Base-by-base conservation (phyloP, 2,113 vertebrate species). In the Jacana jacana region DNA sequence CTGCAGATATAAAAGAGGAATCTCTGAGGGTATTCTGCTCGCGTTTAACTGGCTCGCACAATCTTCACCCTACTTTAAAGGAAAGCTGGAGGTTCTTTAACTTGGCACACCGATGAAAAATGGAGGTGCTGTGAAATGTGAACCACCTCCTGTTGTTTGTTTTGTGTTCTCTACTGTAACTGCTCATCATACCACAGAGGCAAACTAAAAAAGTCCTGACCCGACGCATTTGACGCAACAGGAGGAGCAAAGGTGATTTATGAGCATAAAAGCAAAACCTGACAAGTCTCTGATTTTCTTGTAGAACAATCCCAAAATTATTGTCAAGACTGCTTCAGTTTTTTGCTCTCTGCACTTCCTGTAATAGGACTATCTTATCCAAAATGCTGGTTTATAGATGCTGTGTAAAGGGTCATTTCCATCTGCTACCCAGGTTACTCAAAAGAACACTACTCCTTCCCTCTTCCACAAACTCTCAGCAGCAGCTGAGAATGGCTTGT, bases 171-270 rank as follows among this genome's bases (percentile, higher is more conserved):
- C 57, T 76, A 22, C 72, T 75, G 33, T 68, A 91, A 86, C 57
- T 60, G 76, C 58, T 60, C 83, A 63, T 19, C 49, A n/a, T 6
- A 61, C 57, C 64, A 46, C 1, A 6, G 49, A 69, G 28, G 83
- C 60, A 95, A 93, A 93, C 64, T 25, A 88, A 10, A 78, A 78
- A 94, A 93, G 69, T 79, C 92, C 69, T 88, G 86, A 95, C 89
- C 89, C 63, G 17, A 31, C 3, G 39, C 35, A 48, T 92, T 93
- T 91, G 79, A 81, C 5, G 3, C 31, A 95, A 69, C 80, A 76
- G 86, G 70, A 95, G 61, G 72, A 95, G 73, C 71, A 97, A 94
- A 95, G 85, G 89, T 95, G 95, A 96, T 95, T 84, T 94, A 96
- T 93, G 94, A 89, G 81, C 86, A 93, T 92, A 96, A 97, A 81